These are phyloP conservation scores for Platysteira castanea DNA, from an alignment of 2,113 vertebrate genomes.

Conservation along the genomic window DNA sequence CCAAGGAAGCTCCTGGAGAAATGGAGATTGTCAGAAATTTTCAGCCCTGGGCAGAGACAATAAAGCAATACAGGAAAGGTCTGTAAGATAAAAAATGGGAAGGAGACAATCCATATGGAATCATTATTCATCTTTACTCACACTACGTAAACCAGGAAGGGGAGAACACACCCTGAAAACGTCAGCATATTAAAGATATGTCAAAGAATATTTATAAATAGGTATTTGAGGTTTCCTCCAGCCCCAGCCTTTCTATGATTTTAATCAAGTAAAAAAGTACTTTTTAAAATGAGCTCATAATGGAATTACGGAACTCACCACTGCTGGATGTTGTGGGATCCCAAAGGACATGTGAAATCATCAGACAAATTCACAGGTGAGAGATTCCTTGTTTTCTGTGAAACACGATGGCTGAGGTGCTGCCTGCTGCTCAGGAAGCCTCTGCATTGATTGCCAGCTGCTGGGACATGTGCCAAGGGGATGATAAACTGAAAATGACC, in stretches of 20 bases:
- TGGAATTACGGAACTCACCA: neutral
- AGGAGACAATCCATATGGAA: neutral
- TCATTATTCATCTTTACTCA: neutral
- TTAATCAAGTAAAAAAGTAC: neutral
- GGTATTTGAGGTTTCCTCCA: neutral
- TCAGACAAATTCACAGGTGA: neutral
- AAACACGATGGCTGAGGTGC: accelerated
- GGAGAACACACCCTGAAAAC: neutral
- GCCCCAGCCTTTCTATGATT: neutral
- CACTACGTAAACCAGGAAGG: accelerated
- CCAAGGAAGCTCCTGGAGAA: neutral
- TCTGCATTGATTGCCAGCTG: neutral
- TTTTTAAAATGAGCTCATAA: neutral
- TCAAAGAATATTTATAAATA: neutral
- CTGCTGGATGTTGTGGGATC: neutral
- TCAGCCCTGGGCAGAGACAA: neutral
- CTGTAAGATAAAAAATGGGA: neutral
- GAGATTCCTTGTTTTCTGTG: neutral
- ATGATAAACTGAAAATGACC: neutral
- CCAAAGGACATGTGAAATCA: neutral
- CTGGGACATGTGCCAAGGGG: neutral
- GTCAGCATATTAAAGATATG: neutral
- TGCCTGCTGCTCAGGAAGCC: neutral
- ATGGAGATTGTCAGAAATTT: neutral
- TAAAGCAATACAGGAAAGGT: neutral